Evolutionary conservation across 2,888 invertebrate species (phyloP).

Genomic region (Ptychoptera contaminata): DNA sequence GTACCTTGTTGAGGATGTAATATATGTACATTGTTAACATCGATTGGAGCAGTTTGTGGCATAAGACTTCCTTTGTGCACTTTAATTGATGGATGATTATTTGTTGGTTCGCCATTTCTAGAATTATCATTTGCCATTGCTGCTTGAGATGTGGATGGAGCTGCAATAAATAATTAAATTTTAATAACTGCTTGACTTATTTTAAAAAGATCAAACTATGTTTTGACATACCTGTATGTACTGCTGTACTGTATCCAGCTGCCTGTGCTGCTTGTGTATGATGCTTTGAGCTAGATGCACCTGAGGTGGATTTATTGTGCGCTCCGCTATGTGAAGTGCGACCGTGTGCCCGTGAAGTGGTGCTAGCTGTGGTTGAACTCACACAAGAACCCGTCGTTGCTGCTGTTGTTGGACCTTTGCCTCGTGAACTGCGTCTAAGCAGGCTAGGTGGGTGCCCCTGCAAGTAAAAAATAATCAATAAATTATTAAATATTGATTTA

Average conservation of each 20-base stretch:
- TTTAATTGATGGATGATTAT: too few species aligned
- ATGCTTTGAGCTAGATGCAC: too few species aligned
- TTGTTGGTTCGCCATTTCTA: not conserved
- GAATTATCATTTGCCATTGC: constrained; percentile 7
- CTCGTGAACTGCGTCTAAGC: constrained; percentile 30
- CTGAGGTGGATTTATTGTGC: too few species aligned
- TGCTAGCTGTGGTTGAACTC: constrained; percentile 15
- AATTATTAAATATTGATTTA: not conserved
- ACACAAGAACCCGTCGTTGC: constrained; percentile 30
- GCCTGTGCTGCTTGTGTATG: too few species aligned
- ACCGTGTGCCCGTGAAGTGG: constrained; percentile 15
- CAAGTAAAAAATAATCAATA: not conserved
- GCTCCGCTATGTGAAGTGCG: constrained; percentile 1
- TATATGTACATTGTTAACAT: not conserved
- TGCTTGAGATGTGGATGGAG: not conserved
- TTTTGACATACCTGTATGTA: too few species aligned
- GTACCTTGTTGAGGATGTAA: constrained; percentile 3
- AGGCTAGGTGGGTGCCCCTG: constrained; percentile 14
- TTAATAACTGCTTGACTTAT: too few species aligned
- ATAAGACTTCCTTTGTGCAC: too few species aligned
- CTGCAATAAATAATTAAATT: too few species aligned
- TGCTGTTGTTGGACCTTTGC: constrained; percentile 17
- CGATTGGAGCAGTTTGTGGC: constrained; percentile 1
- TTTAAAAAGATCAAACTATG: too few species aligned
- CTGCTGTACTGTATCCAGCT: too few species aligned